phyloP scores from a whole-genome alignment of 2,113 vertebrate species.

The Grammomys surdaster region DNA sequence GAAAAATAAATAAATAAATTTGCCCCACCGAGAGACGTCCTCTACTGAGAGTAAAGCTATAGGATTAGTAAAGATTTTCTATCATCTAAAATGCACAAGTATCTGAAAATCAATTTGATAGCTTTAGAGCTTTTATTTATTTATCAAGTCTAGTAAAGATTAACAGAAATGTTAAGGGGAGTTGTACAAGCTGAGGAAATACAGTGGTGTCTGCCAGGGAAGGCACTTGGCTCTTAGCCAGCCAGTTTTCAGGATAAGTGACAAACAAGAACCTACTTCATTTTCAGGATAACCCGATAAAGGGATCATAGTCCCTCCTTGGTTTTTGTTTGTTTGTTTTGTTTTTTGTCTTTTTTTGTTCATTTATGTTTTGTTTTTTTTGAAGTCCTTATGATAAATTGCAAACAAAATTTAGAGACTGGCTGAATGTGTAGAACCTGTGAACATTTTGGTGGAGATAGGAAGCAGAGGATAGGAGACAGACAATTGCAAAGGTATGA shows the following conservation, averaged over 20 bases:
- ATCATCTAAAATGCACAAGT: neutral
- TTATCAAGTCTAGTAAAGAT: neutral
- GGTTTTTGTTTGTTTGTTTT: too few relatives aligned
- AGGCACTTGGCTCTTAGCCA: neutral
- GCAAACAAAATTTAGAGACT: neutral
- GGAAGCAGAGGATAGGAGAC: neutral
- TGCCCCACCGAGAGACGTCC: neutral
- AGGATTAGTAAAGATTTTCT: neutral
- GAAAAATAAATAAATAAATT: neutral
- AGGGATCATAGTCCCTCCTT: accelerated
- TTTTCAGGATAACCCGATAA: neutral
- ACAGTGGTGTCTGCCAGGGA: neutral
- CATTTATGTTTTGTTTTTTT: neutral
- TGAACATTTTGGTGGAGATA: neutral
- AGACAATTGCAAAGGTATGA: neutral
- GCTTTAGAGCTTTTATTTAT: neutral
- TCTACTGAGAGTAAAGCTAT: neutral
- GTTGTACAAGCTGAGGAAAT: neutral
- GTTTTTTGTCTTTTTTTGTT: too few relatives aligned
- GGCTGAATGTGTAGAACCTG: neutral
- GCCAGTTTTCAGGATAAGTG: neutral
- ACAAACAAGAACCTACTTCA: neutral
- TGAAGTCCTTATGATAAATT: neutral
- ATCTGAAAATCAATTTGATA: neutral
- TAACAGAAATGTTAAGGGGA: neutral